Evolutionary conservation across 2,888 invertebrate species (phyloP), one percentile per base, ranked within the genome.

Genomic region (Polymixis flavicincta): DNA sequence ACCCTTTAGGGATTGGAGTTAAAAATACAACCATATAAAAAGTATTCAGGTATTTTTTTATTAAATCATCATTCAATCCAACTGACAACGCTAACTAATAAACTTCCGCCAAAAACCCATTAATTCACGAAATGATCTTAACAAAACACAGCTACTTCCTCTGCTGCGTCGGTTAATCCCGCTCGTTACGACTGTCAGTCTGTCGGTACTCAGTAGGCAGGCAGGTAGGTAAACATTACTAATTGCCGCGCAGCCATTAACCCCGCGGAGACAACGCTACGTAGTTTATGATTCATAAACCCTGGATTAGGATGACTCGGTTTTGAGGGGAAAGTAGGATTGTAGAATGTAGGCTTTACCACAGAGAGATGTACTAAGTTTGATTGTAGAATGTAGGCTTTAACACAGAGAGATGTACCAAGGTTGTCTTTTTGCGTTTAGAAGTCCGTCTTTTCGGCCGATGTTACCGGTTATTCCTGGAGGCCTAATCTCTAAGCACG

Each of bases 171-270:
- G 65, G 77, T 25, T 83, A 78, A 83, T 85, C 81, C 76, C 57
- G 6, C 65, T 68, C 74, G 71, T 76, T 74, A 70, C 50, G 61
- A 65, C 64, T 72, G 77, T 64, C 75, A 63, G 42, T 13, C 42
- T 13, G 42, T 45, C 11, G 42, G 42, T 45, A 13, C 42, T 45
- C 11, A 37, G 65, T 83, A 76, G 45, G 71, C 45, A 83, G 32
- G 32, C 28, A 22, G 11, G 32, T 32, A 22, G 11, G 32, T 32
- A 59, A 65, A 80, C 82, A 87, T 57, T 45, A 82, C 81, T 88
- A 88, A 88, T 88, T 83, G 76, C 71, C 74, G 71, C 64, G 74
- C 65, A 76, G 76, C 81, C 75, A 80, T 83, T 79, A 82, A 78
- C 74, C 68, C 66, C 54, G 64, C 37, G 63, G 75, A 78, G 67